Conservation (phyloP, 2,113 vertebrate genomes). For the Anthoscopus minutus region DNA sequence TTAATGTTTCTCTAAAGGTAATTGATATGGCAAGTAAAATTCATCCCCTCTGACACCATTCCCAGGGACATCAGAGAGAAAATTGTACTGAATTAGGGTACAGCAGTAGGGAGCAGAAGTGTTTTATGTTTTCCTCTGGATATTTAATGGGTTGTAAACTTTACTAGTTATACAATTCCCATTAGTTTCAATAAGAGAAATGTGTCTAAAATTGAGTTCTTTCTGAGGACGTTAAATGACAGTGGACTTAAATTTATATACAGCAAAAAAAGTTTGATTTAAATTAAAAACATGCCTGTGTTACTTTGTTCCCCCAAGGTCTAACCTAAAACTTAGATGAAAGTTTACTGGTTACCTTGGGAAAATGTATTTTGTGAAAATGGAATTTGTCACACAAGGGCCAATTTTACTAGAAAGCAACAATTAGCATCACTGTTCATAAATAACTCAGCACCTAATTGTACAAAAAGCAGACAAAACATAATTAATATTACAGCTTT, state of each 20-base stretch:
- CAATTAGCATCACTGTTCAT: not conserved
- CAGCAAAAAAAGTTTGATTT: not conserved
- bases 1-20: not conserved
- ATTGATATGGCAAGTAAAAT: not conserved
- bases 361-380: not conserved
- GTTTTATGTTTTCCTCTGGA: not conserved
- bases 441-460: not conserved
- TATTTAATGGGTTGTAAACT: not conserved
- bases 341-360: not conserved
- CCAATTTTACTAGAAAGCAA: not conserved
- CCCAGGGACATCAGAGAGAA: not conserved
- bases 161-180: not conserved
- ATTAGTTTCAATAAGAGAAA: not conserved
- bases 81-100: not conserved
- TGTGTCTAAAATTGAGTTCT: not conserved
- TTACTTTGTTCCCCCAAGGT: not conserved
- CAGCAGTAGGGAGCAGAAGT: not conserved
- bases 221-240: not conserved
- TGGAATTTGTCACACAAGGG: not conserved
- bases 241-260: not conserved
- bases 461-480: not conserved
- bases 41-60: not conserved
- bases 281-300: not conserved
- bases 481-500: not conserved
- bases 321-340: not conserved